phyloP scores from a whole-genome alignment of 1,140 invertebrate genomes.

The Macrostomum lignano region DNA sequence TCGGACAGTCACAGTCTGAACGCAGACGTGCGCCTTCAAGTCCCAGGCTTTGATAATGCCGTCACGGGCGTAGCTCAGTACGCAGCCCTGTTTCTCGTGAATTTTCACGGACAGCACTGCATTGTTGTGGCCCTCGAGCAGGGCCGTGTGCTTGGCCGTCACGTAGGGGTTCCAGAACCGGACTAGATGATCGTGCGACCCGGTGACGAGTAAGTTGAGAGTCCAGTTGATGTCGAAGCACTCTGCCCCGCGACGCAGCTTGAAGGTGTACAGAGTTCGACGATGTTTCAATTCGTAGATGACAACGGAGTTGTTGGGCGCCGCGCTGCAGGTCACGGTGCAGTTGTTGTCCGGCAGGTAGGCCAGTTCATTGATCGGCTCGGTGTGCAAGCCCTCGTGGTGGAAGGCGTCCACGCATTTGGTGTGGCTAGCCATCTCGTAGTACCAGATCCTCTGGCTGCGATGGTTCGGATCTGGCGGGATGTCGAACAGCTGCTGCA shows the following conservation, averaged over 20 bases:
- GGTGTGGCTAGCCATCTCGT: conserved; percentile 14
- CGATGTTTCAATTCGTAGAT: no score
- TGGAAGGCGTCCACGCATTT: conserved; percentile 12
- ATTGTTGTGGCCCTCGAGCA: conserved; percentile 39
- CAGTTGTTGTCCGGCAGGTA: conserved; percentile 19
- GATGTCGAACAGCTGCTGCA: no score
- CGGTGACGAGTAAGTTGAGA: conserved; percentile 29
- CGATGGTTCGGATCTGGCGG: no score
- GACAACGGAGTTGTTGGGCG: no score
- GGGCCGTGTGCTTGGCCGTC: conserved; percentile 32
- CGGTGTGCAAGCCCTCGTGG: conserved; percentile 13
- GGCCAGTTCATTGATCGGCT: conserved; percentile 17
- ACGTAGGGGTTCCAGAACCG: conserved; percentile 47
- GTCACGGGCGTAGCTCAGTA: conserved; percentile 24
- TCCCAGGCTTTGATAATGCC: conserved; percentile 28
- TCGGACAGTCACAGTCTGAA: conserved; percentile 22
- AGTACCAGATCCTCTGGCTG: no score
- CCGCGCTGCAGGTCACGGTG: conserved; percentile 18
- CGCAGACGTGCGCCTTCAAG: conserved; percentile 18
- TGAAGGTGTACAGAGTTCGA: no score
- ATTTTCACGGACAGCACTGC: conserved; percentile 37
- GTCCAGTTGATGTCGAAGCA: conserved; percentile 23
- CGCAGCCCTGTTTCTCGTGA: conserved; percentile 20
- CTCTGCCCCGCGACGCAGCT: conserved; percentile 18
- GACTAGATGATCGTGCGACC: conserved; percentile 40